These are phyloP conservation scores for Drosophila atripex DNA, from an alignment of 2,888 invertebrate genomes.

Conservation along the genomic window DNA sequence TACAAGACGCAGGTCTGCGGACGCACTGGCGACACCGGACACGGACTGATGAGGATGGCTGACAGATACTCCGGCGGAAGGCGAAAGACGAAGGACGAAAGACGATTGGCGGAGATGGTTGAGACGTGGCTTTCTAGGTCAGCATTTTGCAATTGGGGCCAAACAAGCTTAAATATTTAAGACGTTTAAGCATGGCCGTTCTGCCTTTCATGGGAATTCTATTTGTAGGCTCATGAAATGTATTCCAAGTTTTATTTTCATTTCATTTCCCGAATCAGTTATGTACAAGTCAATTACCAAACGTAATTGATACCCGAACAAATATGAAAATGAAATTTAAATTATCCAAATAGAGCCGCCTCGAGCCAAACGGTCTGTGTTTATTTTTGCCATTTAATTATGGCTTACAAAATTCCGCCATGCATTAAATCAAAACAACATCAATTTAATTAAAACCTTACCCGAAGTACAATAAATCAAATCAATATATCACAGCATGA, in stretches of 20 bases:
- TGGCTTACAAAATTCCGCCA: conserved; percentile 16
- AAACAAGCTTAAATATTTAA: conserved; percentile 61
- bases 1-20: not conserved
- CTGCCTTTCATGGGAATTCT: conserved; percentile 30
- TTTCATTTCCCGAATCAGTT: conserved; percentile 4
- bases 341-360: conserved; percentile 3
- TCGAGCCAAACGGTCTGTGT: not conserved
- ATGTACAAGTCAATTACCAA: conserved; percentile 8
- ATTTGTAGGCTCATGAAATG: conserved; percentile 14
- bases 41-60: conserved; percentile 33
- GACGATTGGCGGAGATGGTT: conserved; percentile 7
- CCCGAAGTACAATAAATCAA: conserved; percentile 22
- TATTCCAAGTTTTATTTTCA: conserved; percentile 4
- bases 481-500: conserved; percentile 22
- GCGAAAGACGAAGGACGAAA: conserved; percentile 13
- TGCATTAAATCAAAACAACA: conserved; percentile 26
- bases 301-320: conserved; percentile 10
- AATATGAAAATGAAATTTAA: conserved; percentile 5
- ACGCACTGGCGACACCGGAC: conserved; percentile 29
- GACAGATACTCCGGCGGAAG: conserved; percentile 29
- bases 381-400: conserved; percentile 23
- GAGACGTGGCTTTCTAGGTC: conserved; percentile 60
- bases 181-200: conserved; percentile 35
- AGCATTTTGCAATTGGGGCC: conserved; percentile 46
- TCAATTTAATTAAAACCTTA: conserved; percentile 31